phyloP scores from a whole-genome alignment of 2,888 invertebrate genomes.

The Acronicta leporina region DNA sequence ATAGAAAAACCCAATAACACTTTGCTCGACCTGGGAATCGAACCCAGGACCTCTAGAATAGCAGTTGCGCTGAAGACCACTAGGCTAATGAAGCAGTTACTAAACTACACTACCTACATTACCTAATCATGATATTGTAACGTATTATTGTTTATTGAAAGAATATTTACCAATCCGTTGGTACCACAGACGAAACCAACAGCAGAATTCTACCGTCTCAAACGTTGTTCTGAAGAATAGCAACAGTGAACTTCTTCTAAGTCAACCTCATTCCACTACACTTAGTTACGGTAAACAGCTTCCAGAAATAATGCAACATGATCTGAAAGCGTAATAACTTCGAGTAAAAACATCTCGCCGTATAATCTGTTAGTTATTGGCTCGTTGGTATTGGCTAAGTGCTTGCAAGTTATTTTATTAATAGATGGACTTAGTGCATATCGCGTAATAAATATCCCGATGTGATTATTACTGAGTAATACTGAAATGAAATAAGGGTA shows the following conservation, averaged over 20 bases:
- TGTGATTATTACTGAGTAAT: constrained; percentile 28
- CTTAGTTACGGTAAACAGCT: constrained; percentile 4
- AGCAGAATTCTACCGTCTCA: too few species aligned
- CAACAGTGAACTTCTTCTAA: neutral
- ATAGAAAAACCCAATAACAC: too few species aligned
- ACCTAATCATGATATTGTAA: too few species aligned
- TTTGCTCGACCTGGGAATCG: too few species aligned
- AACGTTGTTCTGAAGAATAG: too few species aligned
- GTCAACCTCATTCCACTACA: neutral
- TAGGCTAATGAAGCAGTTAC: too few species aligned
- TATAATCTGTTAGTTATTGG: constrained; percentile 31
- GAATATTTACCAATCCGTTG: too few species aligned
- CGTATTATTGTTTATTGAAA: too few species aligned
- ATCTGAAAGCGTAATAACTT: constrained; percentile 49
- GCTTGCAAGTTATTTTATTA: constrained; percentile 45
- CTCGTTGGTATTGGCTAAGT: constrained; percentile 38
- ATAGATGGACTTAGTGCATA: constrained; percentile 18
- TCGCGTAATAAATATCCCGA: constrained; percentile 16
- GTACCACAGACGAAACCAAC: too few species aligned
- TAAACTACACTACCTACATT: too few species aligned
- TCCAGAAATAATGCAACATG: constrained; percentile 16
- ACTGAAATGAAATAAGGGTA: constrained; percentile 8
- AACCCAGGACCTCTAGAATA: too few species aligned
- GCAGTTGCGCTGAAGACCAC: too few species aligned
- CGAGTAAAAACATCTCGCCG: constrained; percentile 31